These are phyloP conservation scores for Lacerta agilis DNA, from an alignment of 2,797 vertebrate genomes.

Conservation along the genomic window DNA sequence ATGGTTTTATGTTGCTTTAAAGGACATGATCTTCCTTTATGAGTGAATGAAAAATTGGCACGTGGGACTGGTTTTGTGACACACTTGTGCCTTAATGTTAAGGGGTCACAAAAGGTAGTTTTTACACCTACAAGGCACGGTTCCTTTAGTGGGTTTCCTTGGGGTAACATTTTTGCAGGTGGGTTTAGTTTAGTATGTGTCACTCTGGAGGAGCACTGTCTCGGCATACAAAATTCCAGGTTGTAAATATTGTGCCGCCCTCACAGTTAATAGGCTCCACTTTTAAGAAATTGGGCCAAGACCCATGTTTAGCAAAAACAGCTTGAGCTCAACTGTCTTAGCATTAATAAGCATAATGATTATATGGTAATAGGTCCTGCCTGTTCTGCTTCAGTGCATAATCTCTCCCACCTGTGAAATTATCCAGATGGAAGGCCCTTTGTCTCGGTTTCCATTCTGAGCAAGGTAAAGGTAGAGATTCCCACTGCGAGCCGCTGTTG, in stretches of 20 bases:
- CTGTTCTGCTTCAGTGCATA: not conserved
- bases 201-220: not conserved
- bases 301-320: constrained; percentile 12
- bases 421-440: not conserved
- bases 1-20: not conserved
- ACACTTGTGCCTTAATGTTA: no score
- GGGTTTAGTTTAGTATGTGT: not conserved
- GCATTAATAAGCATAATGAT: not conserved
- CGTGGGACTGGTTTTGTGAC: no score
- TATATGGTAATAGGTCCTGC: not conserved
- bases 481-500: not conserved
- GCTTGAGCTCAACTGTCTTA: not conserved
- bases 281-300: constrained; percentile 58
- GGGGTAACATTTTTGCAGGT: not conserved
- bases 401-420: not conserved
- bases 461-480: not conserved
- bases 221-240: constrained; percentile 59
- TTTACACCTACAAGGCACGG: not conserved
- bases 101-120: no score
- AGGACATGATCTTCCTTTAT: not conserved
- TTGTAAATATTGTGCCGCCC: constrained; percentile 39
- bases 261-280: constrained; percentile 50
- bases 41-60: not conserved
- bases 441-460: no score
- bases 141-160: not conserved